phyloP scores from a whole-genome alignment of 2,888 invertebrate species.

The Patella pellucida region DNA sequence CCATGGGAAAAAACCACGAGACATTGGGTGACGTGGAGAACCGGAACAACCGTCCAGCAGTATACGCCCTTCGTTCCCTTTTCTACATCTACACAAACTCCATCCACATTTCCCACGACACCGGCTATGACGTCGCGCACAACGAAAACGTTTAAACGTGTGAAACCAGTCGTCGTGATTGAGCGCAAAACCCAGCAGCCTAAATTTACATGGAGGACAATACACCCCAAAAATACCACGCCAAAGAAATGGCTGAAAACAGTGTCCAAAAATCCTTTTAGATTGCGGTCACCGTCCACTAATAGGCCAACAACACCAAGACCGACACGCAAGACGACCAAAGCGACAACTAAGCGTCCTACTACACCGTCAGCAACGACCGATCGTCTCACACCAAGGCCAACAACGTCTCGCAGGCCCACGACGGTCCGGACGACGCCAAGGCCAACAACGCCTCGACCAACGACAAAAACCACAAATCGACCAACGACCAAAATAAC shows the following conservation, averaged over 20 bases:
- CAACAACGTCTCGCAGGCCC: not conserved
- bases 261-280: slow-evolving; percentile 1
- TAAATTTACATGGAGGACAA: not conserved
- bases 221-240: not conserved
- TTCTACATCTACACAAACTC: not conserved
- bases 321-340: slow-evolving; percentile 8
- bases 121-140: not conserved
- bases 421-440: not conserved
- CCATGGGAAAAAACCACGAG: not conserved
- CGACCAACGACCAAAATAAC: not conserved
- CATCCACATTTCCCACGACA: not conserved
- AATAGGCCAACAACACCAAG: not conserved
- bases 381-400: not conserved
- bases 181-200: not conserved
- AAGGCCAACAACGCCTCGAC: not conserved
- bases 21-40: not conserved
- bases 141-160: not conserved
- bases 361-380: not conserved
- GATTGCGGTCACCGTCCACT: not conserved
- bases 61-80: not conserved
- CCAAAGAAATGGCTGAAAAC: not conserved
- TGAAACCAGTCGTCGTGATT: slow-evolving; percentile 2
- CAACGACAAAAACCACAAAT: not conserved
- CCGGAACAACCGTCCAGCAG: not conserved
- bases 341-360: not conserved